A percentile compares a stretch with the other conserved stretches of the same genome.
These are phyloP conservation scores for Sebastes taczanowskii DNA, from an alignment of 2,797 vertebrate genomes.

Conservation along the genomic window DNA sequence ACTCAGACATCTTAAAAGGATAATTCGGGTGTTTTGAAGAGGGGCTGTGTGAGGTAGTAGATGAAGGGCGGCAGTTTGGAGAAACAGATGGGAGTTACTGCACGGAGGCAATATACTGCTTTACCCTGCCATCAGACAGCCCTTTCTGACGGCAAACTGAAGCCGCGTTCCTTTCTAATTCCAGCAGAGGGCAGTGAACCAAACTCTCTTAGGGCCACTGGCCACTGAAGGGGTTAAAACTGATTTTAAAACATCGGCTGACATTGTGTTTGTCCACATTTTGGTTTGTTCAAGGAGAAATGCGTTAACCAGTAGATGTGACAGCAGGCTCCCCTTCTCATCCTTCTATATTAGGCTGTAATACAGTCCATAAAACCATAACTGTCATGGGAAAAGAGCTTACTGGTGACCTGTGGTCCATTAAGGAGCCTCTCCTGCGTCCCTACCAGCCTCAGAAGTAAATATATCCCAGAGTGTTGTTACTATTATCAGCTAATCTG, in stretches of 20 bases:
- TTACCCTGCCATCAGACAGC: too few relatives aligned
- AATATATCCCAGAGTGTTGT: neutral
- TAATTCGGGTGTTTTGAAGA: neutral
- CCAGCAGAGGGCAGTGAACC: neutral
- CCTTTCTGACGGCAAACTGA: too few relatives aligned
- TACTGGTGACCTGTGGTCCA: neutral
- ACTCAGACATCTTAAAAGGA: neutral
- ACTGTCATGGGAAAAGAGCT: neutral
- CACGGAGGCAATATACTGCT: too few relatives aligned
- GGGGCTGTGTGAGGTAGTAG: neutral
- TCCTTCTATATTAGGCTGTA: neutral
- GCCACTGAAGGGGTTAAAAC: neutral
- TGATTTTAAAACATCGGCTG: neutral
- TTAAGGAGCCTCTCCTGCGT: neutral
- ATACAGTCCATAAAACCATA: neutral
- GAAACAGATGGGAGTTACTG: neutral
- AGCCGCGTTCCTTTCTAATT: neutral
- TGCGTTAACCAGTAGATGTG: neutral
- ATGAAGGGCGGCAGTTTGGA: neutral
- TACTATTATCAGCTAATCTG: constrained; percentile 31
- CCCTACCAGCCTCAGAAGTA: neutral
- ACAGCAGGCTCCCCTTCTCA: neutral
- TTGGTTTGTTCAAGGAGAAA: neutral
- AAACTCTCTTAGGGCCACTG: neutral
- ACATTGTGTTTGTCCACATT: neutral